Evolutionary conservation across 2,797 vertebrate species (phyloP).

Genomic region (Anomalospiza imberbis): DNA sequence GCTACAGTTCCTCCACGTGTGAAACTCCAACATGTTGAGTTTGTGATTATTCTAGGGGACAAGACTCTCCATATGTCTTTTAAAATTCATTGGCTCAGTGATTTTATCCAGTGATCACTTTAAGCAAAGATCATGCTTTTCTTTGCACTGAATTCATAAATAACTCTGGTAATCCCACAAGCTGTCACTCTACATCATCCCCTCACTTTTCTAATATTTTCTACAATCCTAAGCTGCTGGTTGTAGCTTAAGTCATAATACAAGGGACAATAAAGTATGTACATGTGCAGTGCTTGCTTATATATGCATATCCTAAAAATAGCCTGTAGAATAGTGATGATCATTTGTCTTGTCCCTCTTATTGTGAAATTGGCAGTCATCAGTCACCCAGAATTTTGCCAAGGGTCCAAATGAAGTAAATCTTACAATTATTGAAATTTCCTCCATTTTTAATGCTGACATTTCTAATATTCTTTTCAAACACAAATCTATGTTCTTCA

Average conservation of each 20-base stretch:
- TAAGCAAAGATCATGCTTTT: background rate
- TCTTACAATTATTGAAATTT: background rate
- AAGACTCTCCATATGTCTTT: background rate
- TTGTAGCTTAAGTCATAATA: background rate
- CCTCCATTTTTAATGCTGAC: background rate
- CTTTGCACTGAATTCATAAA: background rate
- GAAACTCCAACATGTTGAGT: background rate
- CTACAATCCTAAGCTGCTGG: rapidly evolving
- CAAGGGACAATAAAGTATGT: rapidly evolving
- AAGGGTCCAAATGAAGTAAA: background rate
- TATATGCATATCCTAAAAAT: background rate
- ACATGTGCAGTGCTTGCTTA: background rate
- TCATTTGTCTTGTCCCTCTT: background rate
- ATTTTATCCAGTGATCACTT: background rate
- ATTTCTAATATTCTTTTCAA: background rate
- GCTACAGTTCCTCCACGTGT: background rate
- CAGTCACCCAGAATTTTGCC: background rate
- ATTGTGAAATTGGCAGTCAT: background rate
- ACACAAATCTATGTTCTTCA: background rate
- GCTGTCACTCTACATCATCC: rapidly evolving
- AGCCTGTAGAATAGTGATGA: background rate
- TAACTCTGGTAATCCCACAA: background rate
- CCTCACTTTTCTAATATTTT: background rate
- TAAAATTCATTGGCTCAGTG: background rate
- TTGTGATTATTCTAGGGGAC: background rate